Evolutionary conservation across 2,888 invertebrate genomes (phyloP), one percentile per base, ranked within the genome.

Genomic region (Carterocephalus palaemon): DNA sequence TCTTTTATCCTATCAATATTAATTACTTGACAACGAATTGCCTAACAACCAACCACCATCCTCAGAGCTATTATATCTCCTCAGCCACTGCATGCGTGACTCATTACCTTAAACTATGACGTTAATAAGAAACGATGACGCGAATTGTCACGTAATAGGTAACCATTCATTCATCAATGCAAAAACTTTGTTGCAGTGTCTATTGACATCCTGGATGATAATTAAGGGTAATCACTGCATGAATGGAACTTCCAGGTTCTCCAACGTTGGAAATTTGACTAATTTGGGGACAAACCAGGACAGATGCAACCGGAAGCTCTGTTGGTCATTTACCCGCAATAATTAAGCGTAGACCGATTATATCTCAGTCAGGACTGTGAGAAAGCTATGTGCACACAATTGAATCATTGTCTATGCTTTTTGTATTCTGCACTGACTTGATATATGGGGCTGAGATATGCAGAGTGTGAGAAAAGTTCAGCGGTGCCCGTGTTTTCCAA

Each of bases 371-470:
- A 67, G 66, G 68, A 71, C 74, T 85, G 85, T 86, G 86, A 85
- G 86, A 86, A 85, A 80, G 78, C 75, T 62, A 66, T 78, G 79
- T 77, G 75, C 75, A 76, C 79, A 85, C 85, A 86, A 86, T 85
- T 75, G 83, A 69, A 80, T 79, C 84, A 85, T 85, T 85, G 86
- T 85, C 77, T 83, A 59, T 63, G 64, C 70, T 75, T 84, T 81
- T 82, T 85, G 43, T 79, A 75, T 70, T 73, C 75, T 77, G 73
- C 72, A 67, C 74, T 74, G 66, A 69, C 70, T 83, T 84, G 85
- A 85, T 85, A 79, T 85, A 86, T 83, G 84, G 76, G 62, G 75
- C 64, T 71, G 67, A 83, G 84, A 86, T 86, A 85, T 85, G 85
- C 85, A 85, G 83, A 85, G 84, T 84, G 85, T 85, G 86, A 75